Evolutionary conservation across 53 echinoderm and acorn worm species (phyloP).

Genomic region (Holothuria scabra): DNA sequence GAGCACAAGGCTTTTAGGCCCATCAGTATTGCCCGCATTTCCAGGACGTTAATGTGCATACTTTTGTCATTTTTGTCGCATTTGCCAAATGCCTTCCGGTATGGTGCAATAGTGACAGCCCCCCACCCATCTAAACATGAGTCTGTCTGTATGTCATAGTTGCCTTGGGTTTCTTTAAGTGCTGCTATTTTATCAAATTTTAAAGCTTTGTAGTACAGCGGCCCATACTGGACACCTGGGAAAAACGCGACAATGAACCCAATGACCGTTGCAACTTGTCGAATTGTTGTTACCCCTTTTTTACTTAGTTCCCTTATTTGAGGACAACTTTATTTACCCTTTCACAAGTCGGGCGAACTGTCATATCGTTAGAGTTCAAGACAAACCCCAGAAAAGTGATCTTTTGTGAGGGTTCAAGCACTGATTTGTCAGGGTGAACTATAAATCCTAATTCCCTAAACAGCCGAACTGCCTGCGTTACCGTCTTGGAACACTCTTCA

Average conservation of each 20-base stretch:
- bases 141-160: constrained; percentile 42
- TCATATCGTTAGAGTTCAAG: constrained; percentile 26
- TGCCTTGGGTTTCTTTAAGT: background rate
- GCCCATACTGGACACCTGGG: constrained; percentile 17
- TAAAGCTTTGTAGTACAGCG: background rate
- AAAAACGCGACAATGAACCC: constrained; percentile 15
- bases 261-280: background rate
- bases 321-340: background rate
- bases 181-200: background rate
- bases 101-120: background rate
- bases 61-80: constrained; percentile 16
- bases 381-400: constrained; percentile 51
- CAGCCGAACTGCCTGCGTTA: background rate
- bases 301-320: background rate
- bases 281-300: background rate
- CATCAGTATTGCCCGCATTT: constrained; percentile 19
- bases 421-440: constrained; percentile 59
- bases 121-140: constrained; percentile 39
- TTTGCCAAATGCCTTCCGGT: background rate
- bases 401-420: constrained; percentile 16
- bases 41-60: constrained; percentile 51
- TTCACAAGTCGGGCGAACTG: background rate
- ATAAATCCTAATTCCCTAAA: constrained; percentile 7
- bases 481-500: constrained; percentile 21
- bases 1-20: constrained; percentile 43